These are phyloP conservation scores for Drosophila erecta DNA, from an alignment of 1,140 invertebrate species.

Conservation along the genomic window DNA sequence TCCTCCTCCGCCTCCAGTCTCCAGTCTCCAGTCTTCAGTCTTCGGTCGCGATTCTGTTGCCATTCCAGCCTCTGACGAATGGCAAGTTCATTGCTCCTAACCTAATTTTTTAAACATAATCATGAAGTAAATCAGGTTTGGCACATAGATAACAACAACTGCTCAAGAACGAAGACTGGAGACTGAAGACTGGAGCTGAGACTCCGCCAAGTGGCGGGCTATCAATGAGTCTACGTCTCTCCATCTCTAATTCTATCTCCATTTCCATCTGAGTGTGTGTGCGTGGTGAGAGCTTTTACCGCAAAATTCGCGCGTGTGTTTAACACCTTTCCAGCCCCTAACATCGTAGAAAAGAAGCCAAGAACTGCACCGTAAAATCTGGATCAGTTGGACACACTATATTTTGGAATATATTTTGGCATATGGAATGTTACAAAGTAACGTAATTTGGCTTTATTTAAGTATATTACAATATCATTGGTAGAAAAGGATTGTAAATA, in stretches of 20 bases:
- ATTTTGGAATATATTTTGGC: background rate
- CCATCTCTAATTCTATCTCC: conserved; percentile 18
- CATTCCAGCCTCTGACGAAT: conserved; percentile 65
- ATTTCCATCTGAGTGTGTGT: conserved; percentile 19
- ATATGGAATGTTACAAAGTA: no score
- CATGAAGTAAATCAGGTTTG: conserved; percentile 83
- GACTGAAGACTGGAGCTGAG: conserved; percentile 28
- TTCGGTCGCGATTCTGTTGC: conserved; percentile 44
- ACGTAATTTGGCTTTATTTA: no score
- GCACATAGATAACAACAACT: conserved; percentile 80
- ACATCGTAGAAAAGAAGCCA: conserved; percentile 9
- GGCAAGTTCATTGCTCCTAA: conserved; percentile 84
- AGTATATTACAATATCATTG: no score
- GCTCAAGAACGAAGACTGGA: conserved; percentile 9
- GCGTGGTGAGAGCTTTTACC: conserved; percentile 74
- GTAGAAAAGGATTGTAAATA: no score
- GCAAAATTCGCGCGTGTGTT: conserved; percentile 78
- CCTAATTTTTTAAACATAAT: conserved; percentile 84
- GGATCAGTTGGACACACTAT: background rate
- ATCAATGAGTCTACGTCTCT: conserved; percentile 53
- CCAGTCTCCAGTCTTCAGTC: conserved; percentile 38
- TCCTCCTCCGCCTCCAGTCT: conserved; percentile 23
- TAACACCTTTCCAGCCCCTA: conserved; percentile 70
- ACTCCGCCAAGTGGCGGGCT: conserved; percentile 50
- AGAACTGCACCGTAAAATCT: no score